Percentiles rank a stretch among this genome's conserved stretches.
Evolutionary conservation across 37 sponge, comb jelly and placozoan genomes (phyloP).

Genomic region (Halichondria panicea): DNA sequence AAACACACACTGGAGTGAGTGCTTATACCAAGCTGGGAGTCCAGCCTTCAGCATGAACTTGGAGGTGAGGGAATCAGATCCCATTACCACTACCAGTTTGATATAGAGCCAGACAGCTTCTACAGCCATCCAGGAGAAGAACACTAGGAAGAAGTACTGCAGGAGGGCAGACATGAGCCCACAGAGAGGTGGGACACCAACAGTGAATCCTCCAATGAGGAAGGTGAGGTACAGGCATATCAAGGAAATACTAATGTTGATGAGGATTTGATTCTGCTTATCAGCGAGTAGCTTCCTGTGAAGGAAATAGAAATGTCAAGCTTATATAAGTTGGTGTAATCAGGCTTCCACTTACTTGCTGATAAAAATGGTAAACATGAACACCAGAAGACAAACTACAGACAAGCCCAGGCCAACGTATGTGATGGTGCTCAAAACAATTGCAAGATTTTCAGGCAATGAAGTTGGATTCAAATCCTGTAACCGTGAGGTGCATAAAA

Average conservation of each 20-base stretch:
- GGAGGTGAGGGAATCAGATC: background rate
- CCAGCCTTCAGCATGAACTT: conserved; percentile 23
- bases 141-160: conserved; percentile 69
- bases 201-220: conserved; percentile 25
- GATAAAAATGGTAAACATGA: conserved; percentile 35
- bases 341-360: conserved; percentile 42
- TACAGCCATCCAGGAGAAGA: conserved; percentile 57
- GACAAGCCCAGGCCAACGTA: conserved; percentile 59
- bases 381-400: conserved; percentile 29
- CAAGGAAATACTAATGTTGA: conserved; percentile 59
- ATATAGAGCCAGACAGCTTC: conserved; percentile 55
- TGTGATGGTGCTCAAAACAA: conserved; percentile 28
- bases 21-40: conserved; percentile 48
- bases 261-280: conserved; percentile 35
- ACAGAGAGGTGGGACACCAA: conserved; percentile 31
- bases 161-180: conserved; percentile 50
- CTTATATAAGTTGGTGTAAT: too few species aligned
- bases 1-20: too few species aligned
- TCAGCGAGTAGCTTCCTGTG: conserved; percentile 44
- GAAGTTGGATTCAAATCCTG: conserved; percentile 42
- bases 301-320: too few species aligned
- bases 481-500: too few species aligned
- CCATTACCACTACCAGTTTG: conserved; percentile 52
- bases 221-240: conserved; percentile 53
- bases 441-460: background rate